These are phyloP conservation scores for Peromyscus melanophrys DNA, from an alignment of 2,797 vertebrate genomes.

Conservation along the genomic window DNA sequence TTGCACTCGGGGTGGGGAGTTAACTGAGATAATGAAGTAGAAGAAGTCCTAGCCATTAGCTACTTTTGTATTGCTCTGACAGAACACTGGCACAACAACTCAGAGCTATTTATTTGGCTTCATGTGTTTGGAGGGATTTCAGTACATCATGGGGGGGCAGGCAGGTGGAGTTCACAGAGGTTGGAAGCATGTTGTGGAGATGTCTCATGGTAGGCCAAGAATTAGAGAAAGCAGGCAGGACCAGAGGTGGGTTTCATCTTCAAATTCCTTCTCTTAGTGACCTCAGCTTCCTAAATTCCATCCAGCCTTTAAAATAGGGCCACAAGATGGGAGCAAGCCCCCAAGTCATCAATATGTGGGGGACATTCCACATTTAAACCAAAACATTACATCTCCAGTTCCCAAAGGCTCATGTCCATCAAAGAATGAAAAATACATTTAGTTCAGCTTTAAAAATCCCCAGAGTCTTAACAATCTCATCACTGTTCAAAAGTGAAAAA, in stretches of 20 bases:
- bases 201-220: neutral
- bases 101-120: neutral
- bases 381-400: too few species aligned
- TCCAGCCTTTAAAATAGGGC: too few species aligned
- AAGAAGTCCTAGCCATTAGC: neutral
- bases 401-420: too few species aligned
- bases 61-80: neutral
- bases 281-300: too few species aligned
- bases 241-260: neutral
- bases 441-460: too few species aligned
- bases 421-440: too few species aligned
- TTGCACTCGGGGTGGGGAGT: neutral
- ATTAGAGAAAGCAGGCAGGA: neutral
- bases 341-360: too few species aligned
- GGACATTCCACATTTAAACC: too few species aligned
- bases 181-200: neutral
- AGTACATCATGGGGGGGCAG: neutral
- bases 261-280: neutral
- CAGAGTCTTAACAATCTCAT: too few species aligned
- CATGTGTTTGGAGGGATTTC: neutral
- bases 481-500: too few species aligned
- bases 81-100: neutral
- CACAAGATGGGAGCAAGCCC: too few species aligned
- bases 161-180: neutral
- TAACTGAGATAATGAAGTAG: neutral